phyloP scores from a whole-genome alignment of 1,140 invertebrate species.

The Megalonaias nervosa region DNA sequence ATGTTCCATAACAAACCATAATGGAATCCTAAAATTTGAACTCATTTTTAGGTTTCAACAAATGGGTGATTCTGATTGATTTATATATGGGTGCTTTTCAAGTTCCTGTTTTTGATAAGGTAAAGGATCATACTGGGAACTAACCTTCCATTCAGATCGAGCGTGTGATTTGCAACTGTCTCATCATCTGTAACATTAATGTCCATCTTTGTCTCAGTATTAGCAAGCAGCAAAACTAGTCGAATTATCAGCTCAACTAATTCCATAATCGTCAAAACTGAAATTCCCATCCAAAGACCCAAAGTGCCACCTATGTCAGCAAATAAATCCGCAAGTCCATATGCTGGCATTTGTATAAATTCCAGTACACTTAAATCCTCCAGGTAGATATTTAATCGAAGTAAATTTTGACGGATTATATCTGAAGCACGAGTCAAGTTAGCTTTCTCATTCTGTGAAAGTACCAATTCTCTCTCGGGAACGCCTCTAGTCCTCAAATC shows the following conservation, averaged over 20 bases:
- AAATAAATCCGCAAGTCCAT: conserved; percentile 64
- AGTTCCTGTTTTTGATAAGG: conserved; percentile 23
- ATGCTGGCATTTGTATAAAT: conserved; percentile 63
- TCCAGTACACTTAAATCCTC: conserved; percentile 66
- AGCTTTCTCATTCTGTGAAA: conserved; percentile 7
- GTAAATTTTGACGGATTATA: conserved; percentile 62
- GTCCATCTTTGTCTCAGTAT: conserved; percentile 51
- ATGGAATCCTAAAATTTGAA: no score
- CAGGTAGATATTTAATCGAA: conserved; percentile 64
- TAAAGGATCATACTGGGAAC: conserved; percentile 27
- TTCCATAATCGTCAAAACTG: conserved; percentile 67
- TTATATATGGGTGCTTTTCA: conserved; percentile 9
- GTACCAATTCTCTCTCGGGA: no score
- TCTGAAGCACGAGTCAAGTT: conserved; percentile 52
- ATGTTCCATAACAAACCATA: no score
- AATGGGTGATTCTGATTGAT: conserved; percentile 27
- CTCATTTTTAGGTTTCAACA: not conserved
- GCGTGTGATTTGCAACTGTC: conserved; percentile 12
- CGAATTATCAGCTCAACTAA: conserved; percentile 60
- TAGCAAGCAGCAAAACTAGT: conserved; percentile 58
- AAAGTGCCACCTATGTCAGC: conserved; percentile 66
- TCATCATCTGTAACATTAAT: conserved; percentile 4
- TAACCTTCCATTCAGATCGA: conserved; percentile 8
- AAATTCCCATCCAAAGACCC: conserved; percentile 68
- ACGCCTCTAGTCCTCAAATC: not conserved